Evolutionary conservation across 2,113 vertebrate species (phyloP), one percentile per base, ranked within the genome.

Genomic region (Holacanthus passer): DNA sequence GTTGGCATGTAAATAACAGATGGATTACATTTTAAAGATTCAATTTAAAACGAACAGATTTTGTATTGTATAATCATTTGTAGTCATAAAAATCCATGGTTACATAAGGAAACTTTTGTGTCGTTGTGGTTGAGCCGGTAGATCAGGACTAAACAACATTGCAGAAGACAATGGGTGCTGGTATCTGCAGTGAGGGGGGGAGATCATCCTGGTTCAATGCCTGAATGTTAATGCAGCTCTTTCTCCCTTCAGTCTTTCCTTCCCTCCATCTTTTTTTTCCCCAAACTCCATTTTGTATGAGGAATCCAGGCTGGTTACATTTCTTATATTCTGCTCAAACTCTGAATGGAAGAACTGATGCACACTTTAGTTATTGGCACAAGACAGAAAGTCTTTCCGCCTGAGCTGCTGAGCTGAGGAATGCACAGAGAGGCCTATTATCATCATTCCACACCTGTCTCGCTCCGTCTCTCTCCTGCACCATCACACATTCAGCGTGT

Each of bases 11-110:
- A 4, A 73, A 24, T 41, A 16, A 35, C 14, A 12, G 43, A 67
- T 35, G 27, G 12, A 16, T 27, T n/a, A 43, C 19, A 37, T 37
- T 8, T 37, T 5, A 37, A 37, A 37, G 35, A 37, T 17, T 45
- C 32, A 19, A 31, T 68, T 72, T 22, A 73, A 83, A 82, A 70
- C 78, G 24, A 37, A 81, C 20, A 37, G 0, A 35, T 24, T 50
- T 50, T 83, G 90, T 73, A 84, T 90, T 86, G 48, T 16, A 84
- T 73, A 77, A 79, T 81, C 50, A 76, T 81, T 64, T 70, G 8
- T 17, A n/a, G 13, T 58, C 16, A 68, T 50, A 63, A 85, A 82
- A 41, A 27, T 47, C 8, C 19, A 65, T 0, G 0, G 41, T 77
- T 67, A 71, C 12, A 45, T 24, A 53, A 62, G 11, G 9, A 67